phyloP scores from a whole-genome alignment of 1,140 invertebrate species.

The Drosophila orosa region DNA sequence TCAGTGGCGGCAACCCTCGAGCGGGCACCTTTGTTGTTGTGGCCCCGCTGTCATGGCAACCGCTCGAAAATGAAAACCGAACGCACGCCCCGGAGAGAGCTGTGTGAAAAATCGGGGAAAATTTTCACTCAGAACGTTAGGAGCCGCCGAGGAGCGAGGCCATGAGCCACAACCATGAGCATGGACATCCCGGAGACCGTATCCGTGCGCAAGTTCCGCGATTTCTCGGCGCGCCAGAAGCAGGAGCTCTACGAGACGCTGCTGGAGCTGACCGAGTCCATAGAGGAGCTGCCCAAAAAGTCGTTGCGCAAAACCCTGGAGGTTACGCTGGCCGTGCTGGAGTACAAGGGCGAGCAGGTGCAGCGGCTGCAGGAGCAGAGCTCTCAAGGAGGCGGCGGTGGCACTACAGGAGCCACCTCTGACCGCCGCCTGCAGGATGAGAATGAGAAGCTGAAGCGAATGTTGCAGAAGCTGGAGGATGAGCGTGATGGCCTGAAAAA shows the following conservation, averaged over 20 bases:
- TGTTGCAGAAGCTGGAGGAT: constrained; percentile 73
- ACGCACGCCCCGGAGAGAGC: constrained; percentile 11
- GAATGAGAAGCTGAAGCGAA: constrained; percentile 78
- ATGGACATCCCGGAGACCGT: constrained; percentile 79
- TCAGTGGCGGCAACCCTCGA: constrained; percentile 40
- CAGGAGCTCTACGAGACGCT: constrained; percentile 79
- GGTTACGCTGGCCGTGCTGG: constrained; percentile 69
- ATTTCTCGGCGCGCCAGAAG: constrained; percentile 72
- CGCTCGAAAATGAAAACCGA: constrained; percentile 31
- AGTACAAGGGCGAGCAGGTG: constrained; percentile 77
- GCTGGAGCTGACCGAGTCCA: constrained; percentile 56
- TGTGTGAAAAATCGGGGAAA: constrained; percentile 30
- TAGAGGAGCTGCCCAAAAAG: constrained; percentile 75
- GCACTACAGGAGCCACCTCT: background rate
- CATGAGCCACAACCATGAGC: constrained; percentile 62
- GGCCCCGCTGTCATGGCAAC: constrained; percentile 70
- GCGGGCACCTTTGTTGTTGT: constrained; percentile 52
- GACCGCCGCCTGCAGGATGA: constrained; percentile 71
- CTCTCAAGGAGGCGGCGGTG: background rate
- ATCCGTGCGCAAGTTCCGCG: constrained; percentile 76
- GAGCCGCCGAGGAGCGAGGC: constrained; percentile 54
- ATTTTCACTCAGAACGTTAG: constrained; percentile 67
- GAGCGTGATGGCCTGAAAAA: constrained; percentile 59
- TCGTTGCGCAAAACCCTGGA: constrained; percentile 77
- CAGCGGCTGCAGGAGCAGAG: constrained; percentile 28